These are phyloP conservation scores for Puffinus mauretanicus DNA, from an alignment of 2,113 vertebrate species.

Conservation along the genomic window DNA sequence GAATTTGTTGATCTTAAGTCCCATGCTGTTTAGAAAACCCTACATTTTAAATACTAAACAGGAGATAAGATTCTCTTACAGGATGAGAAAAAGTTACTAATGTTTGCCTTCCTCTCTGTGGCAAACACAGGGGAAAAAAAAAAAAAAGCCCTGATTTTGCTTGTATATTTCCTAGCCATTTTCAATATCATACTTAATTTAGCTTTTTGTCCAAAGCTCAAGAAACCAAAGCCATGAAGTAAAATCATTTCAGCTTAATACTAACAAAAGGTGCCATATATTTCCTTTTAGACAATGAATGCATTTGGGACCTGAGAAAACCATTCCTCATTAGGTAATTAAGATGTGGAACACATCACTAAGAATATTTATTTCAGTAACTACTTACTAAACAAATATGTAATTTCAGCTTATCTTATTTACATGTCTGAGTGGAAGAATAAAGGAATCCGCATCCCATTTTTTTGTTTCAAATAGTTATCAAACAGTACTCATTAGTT, in stretches of 20 bases:
- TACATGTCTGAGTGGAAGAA: neutral
- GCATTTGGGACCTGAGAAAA: neutral
- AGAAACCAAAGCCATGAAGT: neutral
- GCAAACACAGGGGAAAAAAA: neutral
- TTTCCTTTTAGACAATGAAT: neutral
- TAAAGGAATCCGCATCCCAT: neutral
- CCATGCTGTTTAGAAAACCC: neutral
- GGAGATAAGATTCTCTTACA: neutral
- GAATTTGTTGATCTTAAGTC: neutral
- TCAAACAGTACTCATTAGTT: neutral
- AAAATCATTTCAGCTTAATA: neutral
- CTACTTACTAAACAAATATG: neutral
- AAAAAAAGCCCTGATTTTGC: neutral
- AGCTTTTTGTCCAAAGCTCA: neutral
- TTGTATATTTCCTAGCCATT: neutral
- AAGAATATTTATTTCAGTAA: neutral
- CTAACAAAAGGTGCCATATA: neutral
- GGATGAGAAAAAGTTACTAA: neutral
- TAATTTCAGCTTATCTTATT: neutral
- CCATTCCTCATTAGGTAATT: neutral
- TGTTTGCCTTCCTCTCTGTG: neutral
- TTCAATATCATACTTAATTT: neutral
- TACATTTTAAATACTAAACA: neutral
- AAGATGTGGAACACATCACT: neutral
- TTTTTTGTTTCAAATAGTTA: neutral